These are phyloP conservation scores for Pygmarrhopalites habei DNA, from an alignment of 1,140 invertebrate species.

Conservation along the genomic window DNA sequence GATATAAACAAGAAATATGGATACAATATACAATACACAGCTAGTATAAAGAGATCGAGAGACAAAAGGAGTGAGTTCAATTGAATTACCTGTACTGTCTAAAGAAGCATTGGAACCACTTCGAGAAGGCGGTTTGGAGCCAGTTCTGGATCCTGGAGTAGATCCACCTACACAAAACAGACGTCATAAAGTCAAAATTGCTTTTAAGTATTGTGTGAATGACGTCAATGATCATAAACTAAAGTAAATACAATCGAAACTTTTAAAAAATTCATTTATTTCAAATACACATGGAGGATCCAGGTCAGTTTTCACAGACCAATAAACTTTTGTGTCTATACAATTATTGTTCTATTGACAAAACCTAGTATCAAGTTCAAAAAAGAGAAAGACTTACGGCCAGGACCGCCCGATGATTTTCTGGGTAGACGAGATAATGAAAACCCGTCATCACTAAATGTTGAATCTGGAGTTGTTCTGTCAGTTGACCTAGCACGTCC, in stretches of 20 bases:
- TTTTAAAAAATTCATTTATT: too few species aligned
- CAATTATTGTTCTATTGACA: too few species aligned
- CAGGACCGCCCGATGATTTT: constrained; percentile 41
- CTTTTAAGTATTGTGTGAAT: background rate
- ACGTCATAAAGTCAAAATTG: background rate
- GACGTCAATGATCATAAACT: too few species aligned
- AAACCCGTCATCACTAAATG: constrained; percentile 72
- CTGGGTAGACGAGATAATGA: constrained; percentile 42
- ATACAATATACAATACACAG: too few species aligned
- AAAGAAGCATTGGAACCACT: constrained; percentile 86
- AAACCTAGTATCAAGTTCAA: too few species aligned
- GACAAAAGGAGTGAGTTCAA: background rate
- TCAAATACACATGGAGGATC: too few species aligned
- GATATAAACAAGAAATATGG: too few species aligned
- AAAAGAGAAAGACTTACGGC: constrained; percentile 29
- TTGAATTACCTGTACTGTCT: constrained; percentile 66
- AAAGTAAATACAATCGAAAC: too few species aligned
- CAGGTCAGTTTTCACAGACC: too few species aligned
- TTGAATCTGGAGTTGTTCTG: constrained; percentile 59
- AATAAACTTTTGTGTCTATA: too few species aligned
- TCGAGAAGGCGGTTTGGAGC: constrained; percentile 81
- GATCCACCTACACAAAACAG: constrained; percentile 47
- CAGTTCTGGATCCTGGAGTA: constrained; percentile 57
- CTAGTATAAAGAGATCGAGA: constrained; percentile 2
- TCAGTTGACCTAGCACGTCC: constrained; percentile 63